Evolutionary conservation across 1,140 invertebrate genomes (phyloP).

Genomic region (Leptinotarsa defecta): DNA sequence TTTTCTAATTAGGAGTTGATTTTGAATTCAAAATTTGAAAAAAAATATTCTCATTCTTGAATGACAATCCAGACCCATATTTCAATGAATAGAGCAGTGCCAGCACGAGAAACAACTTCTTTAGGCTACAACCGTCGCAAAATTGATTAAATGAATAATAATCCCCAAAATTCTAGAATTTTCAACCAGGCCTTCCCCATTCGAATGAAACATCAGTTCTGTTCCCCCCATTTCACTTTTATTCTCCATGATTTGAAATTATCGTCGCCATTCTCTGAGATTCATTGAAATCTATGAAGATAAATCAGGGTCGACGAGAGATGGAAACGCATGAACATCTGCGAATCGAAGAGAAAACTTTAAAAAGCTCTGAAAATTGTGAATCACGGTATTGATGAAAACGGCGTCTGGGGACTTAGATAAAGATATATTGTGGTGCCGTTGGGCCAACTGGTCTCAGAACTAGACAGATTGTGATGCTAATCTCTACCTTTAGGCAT

Average conservation of each 20-base stretch:
- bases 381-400: background rate
- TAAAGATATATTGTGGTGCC: background rate
- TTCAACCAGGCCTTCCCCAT: too few species aligned
- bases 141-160: too few species aligned
- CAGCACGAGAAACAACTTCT: too few species aligned
- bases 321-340: constrained; percentile 1
- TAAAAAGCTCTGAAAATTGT: background rate
- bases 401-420: background rate
- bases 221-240: too few species aligned
- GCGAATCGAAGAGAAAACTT: background rate
- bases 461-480: background rate
- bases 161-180: too few species aligned
- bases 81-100: too few species aligned
- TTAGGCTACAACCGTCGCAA: too few species aligned
- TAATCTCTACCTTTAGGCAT: background rate
- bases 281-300: background rate
- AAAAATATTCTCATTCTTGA: too few species aligned
- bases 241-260: background rate
- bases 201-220: too few species aligned
- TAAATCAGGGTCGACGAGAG: background rate
- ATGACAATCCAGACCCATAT: too few species aligned
- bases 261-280: background rate
- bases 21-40: too few species aligned
- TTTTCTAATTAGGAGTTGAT: too few species aligned
- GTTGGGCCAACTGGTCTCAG: background rate